These are phyloP conservation scores for Lucinisca nassula DNA, from an alignment of 2,888 invertebrate genomes.

Conservation along the genomic window DNA sequence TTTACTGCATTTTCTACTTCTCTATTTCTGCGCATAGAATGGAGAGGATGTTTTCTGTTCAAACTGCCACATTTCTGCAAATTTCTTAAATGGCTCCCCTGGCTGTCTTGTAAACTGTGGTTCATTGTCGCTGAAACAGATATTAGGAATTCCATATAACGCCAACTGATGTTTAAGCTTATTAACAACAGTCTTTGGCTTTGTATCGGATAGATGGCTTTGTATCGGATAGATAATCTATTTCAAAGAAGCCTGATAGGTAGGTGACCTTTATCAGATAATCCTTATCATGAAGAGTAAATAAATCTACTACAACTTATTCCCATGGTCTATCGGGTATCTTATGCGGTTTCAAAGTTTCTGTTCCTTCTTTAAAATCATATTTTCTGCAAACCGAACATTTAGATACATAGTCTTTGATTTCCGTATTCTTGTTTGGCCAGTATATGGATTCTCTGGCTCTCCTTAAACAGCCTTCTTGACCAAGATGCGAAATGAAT, in stretches of 20 bases:
- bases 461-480: not conserved
- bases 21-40: slow-evolving; percentile 56
- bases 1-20: slow-evolving; percentile 43
- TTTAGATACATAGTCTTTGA: slow-evolving; percentile 5
- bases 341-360: slow-evolving; percentile 31
- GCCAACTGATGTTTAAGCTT: too few species aligned
- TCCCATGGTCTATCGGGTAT: slow-evolving; percentile 56
- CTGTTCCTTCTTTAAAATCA: not conserved
- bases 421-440: slow-evolving; percentile 31
- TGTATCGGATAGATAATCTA: too few species aligned
- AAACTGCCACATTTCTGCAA: slow-evolving; percentile 48
- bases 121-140: too few species aligned
- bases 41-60: slow-evolving; percentile 43
- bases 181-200: too few species aligned
- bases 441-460: slow-evolving; percentile 15
- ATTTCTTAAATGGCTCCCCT: slow-evolving; percentile 30
- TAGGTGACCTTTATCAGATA: slow-evolving; percentile 69
- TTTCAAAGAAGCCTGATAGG: slow-evolving; percentile 68
- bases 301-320: slow-evolving; percentile 58
- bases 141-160: too few species aligned
- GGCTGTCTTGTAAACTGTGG: too few species aligned
- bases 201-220: too few species aligned
- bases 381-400: slow-evolving; percentile 28
- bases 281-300: slow-evolving; percentile 34
- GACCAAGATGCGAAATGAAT: slow-evolving; percentile 49